Evolutionary conservation across 1,140 invertebrate genomes (phyloP), one percentile per base, ranked within the genome.

Genomic region (Nasonia giraulti): DNA sequence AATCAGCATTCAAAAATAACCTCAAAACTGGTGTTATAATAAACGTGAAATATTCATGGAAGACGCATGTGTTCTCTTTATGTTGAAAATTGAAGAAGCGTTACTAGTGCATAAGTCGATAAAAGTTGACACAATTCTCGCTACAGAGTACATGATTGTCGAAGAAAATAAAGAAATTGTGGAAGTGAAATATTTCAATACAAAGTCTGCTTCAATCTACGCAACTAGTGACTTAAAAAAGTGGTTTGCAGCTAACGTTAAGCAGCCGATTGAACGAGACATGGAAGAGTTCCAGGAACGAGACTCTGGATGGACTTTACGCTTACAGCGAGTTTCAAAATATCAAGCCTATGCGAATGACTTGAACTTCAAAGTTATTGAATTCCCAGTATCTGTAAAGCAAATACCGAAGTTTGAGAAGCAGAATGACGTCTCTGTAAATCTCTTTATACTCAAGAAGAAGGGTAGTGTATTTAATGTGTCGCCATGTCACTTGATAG

Each of bases 361-460:
- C 4, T 37, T 37, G 33, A 37, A 37, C 33, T 37, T 83, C 17
- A 83, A 66, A 23, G 62, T 33, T 12, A 83, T 76, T 11, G 17
- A 77, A 10, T 83, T 76, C 66, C 55, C 74, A 27, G 62, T 77
- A 6, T 12, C 2, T 7, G 4, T 40, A 8, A 83, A 77, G 62
- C 33, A 76, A 14, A 20, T 83, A 8, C 11, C 37, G 1, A 83
- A 76, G 76, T 83, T 83, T 76, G 82, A 83, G 14, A 83, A 76
- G n/a, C 73, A 62, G 33, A 83, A 83, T 77, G 2, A 89, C 85
- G 83, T 91, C 17, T 85, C 78, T 1, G 80, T 89, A 12, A 90
- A 90, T 87, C 88, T 89, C 2, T 89, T 83, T 66, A 86, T 68
- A 33, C 62, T 82, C 23, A 50, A 55, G 37, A 80, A 85, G 68